Conservation (phyloP, 2,797 vertebrate genomes). For the Natrix natrix region DNA sequence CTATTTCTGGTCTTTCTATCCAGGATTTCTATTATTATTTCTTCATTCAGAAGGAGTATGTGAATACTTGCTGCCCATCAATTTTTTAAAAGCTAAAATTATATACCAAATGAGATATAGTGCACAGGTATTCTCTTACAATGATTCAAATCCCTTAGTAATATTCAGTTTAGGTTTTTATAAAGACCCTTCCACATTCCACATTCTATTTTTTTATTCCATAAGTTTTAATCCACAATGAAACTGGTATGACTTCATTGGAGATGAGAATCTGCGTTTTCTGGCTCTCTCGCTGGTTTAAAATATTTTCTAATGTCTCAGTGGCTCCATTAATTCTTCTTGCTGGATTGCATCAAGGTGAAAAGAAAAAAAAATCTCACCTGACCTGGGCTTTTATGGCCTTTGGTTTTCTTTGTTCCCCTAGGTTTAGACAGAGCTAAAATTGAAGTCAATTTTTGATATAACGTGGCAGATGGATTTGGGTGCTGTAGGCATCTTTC, state of each 20-base stretch:
- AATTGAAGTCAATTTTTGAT: not conserved
- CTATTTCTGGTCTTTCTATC: not conserved
- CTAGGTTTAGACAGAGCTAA: not conserved
- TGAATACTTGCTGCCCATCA: not conserved
- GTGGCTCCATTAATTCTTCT: not conserved
- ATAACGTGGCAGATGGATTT: not conserved
- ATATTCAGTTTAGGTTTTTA: not conserved
- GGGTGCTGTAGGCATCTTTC: not conserved
- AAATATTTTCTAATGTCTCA: not conserved
- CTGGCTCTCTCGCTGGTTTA: not conserved
- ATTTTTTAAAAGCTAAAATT: not conserved
- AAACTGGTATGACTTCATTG: not conserved
- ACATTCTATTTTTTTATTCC: not conserved
- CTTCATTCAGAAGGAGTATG: not conserved
- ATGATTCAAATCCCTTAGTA: not conserved
- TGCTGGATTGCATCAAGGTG: not conserved
- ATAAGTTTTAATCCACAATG: not conserved
- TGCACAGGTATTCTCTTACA: not conserved
- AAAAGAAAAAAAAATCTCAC: not conserved
- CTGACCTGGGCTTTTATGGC: not conserved
- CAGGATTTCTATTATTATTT: not conserved
- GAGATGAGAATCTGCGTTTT: not conserved
- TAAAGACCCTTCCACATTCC: not conserved
- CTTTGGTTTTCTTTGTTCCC: not conserved
- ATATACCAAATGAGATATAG: not conserved